Base-by-base conservation (phyloP, 2,888 invertebrate genomes). In the Polia nebulosa region DNA sequence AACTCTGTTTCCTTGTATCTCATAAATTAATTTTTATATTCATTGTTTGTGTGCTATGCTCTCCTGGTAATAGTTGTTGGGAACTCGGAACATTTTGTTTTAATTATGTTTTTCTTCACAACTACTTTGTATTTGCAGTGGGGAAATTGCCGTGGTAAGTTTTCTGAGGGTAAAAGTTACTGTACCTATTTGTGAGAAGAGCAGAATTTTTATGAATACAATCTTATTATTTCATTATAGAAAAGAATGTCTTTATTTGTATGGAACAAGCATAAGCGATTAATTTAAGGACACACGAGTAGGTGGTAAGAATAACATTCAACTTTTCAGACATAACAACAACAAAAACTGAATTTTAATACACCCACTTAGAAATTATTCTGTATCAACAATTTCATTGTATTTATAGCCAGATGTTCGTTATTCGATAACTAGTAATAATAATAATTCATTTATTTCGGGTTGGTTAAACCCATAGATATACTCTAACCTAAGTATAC, bases 11-110 rank as follows among this genome's bases (percentile, higher is more conserved):
- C 65, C 63, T 71, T 73, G 70, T 66, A 77, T 68, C 67, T 73
- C 83, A 80, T 83, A 74, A 80, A 81, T 83, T 80, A 82, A 82
- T 73, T 75, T n/a, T 80, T 69, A 44, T 77, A 80, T 83, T 82
- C 83, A 81, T 77, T 80, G 83, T 82, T 70, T 76, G 80, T 53
- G 65, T 68, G 34, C 60, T 77, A 73, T 80, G 59, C 57, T 73
- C 65, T 63, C 77, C 74, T 83, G 77, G 80, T 81, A 67, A 25
- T 63, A 67, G 65, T 65, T 63, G 73, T 73, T 71, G 51, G 55
- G 22, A 81, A 83, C 65, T 81, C 59, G 44, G 25, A 71, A 36
- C 62, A 55, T 82, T 81, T 76, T 74, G 60, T 82, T 82, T 70
- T 76, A 82, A 82, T 81, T 76, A 82, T 72, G 27, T 80, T 82